Conservation (phyloP, 2,888 invertebrate genomes). For the Lepidocyrtinus sp. region DNA sequence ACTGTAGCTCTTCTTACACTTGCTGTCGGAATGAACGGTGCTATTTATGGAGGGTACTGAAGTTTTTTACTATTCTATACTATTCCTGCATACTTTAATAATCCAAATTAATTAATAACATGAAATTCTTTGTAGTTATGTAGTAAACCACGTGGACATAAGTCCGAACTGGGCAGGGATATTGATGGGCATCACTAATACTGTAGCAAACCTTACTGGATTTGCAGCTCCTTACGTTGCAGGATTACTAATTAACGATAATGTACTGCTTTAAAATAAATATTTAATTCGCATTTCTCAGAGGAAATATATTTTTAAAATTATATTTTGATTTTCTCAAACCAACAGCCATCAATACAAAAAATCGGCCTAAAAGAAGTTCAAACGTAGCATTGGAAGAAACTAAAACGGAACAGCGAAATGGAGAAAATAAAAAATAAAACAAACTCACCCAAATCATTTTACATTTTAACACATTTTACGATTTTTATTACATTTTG, state of each 20-base stretch:
- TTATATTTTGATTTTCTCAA: background rate
- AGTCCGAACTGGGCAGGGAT: conserved; percentile 92
- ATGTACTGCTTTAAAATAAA: conserved; percentile 55
- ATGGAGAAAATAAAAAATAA: too few species aligned
- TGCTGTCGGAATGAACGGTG: conserved; percentile 90
- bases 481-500: too few species aligned
- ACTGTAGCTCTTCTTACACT: conserved; percentile 85
- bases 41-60: conserved; percentile 85
- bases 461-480: too few species aligned
- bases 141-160: conserved; percentile 83
- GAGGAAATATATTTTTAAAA: background rate
- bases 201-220: conserved; percentile 88
- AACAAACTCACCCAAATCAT: too few species aligned
- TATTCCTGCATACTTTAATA: background rate
- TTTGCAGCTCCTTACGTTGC: conserved; percentile 88
- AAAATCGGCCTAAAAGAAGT: too few species aligned
- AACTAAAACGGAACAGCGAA: too few species aligned
- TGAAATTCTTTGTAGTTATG: conserved; percentile 9
- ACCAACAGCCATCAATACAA: conserved; percentile 84
- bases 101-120: background rate
- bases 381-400: too few species aligned
- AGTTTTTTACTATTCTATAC: background rate
- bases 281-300: background rate
- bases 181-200: conserved; percentile 92
- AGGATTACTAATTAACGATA: conserved; percentile 81